Evolutionary conservation across 2,797 vertebrate genomes (phyloP), one percentile per base, ranked within the genome.

Genomic region (Chelmon rostratus): DNA sequence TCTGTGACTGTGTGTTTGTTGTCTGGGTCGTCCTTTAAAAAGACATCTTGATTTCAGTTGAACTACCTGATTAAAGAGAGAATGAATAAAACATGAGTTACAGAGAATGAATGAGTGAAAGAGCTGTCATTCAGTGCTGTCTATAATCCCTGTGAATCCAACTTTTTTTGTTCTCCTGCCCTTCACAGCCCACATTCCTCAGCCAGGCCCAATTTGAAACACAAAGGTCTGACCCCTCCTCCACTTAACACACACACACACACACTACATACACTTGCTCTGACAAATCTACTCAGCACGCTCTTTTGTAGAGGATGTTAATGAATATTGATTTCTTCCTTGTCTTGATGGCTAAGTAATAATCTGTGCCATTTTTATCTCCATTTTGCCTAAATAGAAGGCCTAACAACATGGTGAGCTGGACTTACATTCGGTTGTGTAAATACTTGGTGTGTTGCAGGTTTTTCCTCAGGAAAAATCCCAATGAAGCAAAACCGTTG

Each of bases 161-260:
- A 77, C 85, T 82, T 78, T 72, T 82, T 91, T 86, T 88, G 79
- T 88, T 79, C 81, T 64, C 64, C 71, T 68, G 82, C 79, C 77
- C 86, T 74, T 86, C 85, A 72, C 78, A 68, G 49, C 81, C 76
- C 86, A 87, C 91, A 91, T 92, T 92, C 86, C 89, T 90, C 73
- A 87, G 79, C 80, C 76, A 68, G 79, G 81, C 65, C 76, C 73
- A 78, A 78, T 91, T 76, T 79, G 63, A 79, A 90, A 89, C 86
- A 89, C 88, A 91, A 90, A 90, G 62, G 86, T 81, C 40, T 57
- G 82, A 85, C 88, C 84, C 86, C 84, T 86, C 86, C 86, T 80
- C 87, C 78, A 84, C 70, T 73, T 76, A 57, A 79, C 52, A 76
- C 61, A 66, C 64, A 18, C 72, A 64, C 50, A 62, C 53, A 53